Conservation (phyloP, 2,113 vertebrate genomes). For the Typhlomys cinereus region DNA sequence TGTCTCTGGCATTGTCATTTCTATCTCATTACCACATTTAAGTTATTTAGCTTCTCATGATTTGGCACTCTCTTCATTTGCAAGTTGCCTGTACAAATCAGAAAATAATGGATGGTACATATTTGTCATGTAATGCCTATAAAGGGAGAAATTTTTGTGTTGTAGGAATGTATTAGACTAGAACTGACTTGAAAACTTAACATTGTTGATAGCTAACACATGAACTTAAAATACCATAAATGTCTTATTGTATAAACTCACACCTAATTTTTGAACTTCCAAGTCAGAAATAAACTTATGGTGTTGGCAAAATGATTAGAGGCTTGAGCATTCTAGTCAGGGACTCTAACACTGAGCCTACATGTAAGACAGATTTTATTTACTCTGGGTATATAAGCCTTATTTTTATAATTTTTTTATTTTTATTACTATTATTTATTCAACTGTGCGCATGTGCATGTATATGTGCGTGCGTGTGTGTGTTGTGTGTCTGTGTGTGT, state of each 20-base stretch:
- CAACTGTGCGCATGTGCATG: too few species aligned
- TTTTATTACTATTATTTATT: too few species aligned
- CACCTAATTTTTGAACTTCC: not conserved
- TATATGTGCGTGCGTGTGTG: too few species aligned
- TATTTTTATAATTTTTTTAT: not conserved
- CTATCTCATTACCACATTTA: conserved; percentile 27
- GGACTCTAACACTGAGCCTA: not conserved
- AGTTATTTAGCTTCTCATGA: conserved; percentile 41
- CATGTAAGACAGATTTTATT: conserved; percentile 34
- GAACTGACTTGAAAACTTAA: conserved; percentile 40
- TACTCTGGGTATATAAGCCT: not conserved
- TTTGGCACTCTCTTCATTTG: not conserved
- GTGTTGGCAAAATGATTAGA: not conserved
- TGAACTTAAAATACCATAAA: conserved; percentile 9
- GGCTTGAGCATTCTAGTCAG: not conserved
- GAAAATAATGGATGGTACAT: conserved; percentile 43
- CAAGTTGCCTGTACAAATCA: conserved; percentile 39
- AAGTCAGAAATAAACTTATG: not conserved
- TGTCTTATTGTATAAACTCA: conserved; percentile 12
- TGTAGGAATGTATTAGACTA: conserved; percentile 43
- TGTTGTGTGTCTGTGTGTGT: too few species aligned
- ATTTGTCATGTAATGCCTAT: not conserved
- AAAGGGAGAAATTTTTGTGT: not conserved
- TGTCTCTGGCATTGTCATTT: conserved; percentile 27
- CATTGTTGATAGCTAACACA: conserved; percentile 31